Percentiles rank a stretch among this genome's conserved stretches.
These are phyloP conservation scores for Coturnix japonica DNA, from an alignment of 2,113 vertebrate species.

Conservation along the genomic window DNA sequence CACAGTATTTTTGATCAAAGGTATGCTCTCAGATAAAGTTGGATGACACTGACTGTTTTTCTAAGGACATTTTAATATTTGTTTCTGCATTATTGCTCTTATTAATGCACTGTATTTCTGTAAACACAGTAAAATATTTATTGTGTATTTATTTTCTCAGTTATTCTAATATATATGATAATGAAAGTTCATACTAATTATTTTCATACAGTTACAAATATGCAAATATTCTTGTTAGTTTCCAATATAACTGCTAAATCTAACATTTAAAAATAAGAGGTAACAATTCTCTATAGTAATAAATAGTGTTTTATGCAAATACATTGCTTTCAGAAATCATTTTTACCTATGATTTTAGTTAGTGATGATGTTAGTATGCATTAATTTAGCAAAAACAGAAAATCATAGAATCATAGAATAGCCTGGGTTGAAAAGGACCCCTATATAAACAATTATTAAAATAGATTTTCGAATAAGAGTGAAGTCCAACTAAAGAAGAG, in stretches of 20 bases:
- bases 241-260: background rate
- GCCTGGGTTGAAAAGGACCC: too few relatives aligned
- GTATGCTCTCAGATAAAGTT: background rate
- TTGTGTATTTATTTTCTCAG: background rate
- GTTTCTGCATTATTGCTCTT: background rate
- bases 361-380: background rate
- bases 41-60: background rate
- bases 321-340: background rate
- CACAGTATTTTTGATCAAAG: background rate
- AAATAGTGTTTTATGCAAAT: background rate
- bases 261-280: background rate
- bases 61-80: background rate
- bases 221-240: background rate
- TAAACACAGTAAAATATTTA: background rate
- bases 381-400: background rate
- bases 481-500: background rate
- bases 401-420: background rate
- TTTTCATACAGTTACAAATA: background rate
- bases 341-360: background rate
- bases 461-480: background rate
- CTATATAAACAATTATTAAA: too few relatives aligned
- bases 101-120: background rate
- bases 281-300: background rate
- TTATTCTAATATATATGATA: background rate
- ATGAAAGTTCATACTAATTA: background rate